Base-by-base conservation (phyloP, 2,888 invertebrate genomes). In the Philereme vetulata region DNA sequence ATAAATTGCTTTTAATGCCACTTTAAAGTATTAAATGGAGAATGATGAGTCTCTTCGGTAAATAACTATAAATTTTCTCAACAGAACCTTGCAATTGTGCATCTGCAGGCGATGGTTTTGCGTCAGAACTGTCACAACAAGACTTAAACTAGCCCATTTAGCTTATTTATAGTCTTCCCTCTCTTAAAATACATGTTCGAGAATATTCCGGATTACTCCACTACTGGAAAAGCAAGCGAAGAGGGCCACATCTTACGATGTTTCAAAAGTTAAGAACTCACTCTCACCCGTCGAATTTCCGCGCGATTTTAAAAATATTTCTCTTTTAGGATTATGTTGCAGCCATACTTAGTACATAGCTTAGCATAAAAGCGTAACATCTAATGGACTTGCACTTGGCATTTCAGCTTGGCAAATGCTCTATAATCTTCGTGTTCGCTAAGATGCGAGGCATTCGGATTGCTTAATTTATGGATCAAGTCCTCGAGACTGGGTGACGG, bases 401-500 rank as follows among this genome's bases (percentile, higher is more conserved):
- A 47, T 36, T 47, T n/a, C 48, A 47, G 43, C 35, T 53, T 49
- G 34, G 34, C 44, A 49, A 58, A 49, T 36, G 36, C 4, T 45
- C 11, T 40, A 42, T 10, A 48, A 34, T 49, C 10, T 54, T 45
- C 32, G 35, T 54, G 43, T 54, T 42, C 46, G 40, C 34, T 46
- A 38, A 50, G 59, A 54, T 50, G 43, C n/a, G 9, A 45, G 42
- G 21, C 40, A 38, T 51, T 45, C 4, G 10, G 46, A n/a, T 43
- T 33, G 38, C 42, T 40, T 40, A 45, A 53, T 45, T 44, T 32
- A 59, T 56, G 48, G 45, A 38, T 51, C 50, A 54, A 59, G 64
- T 52, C 54, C 54, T 60, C 40, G 58, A 52, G 48, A n/a, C 59
- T 56, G 54, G 62, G 53, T 51, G 60, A 51, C 59, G 63, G 53